These are phyloP conservation scores for Anisognathus igniventris DNA, from an alignment of 2,797 vertebrate species.

Conservation along the genomic window DNA sequence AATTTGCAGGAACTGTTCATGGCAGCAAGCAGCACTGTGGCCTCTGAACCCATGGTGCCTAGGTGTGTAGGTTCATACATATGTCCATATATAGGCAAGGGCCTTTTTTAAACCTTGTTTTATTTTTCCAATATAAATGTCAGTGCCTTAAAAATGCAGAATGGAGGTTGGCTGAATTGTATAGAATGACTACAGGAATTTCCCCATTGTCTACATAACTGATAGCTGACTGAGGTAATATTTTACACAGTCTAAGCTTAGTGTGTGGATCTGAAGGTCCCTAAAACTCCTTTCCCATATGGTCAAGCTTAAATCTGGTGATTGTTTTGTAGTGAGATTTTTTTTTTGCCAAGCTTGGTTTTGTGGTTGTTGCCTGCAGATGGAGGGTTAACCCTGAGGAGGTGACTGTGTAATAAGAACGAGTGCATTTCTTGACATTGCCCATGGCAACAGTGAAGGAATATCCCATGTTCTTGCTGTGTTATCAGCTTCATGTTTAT, in stretches of 20 bases:
- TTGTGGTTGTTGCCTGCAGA: background rate
- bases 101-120: background rate
- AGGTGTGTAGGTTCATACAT: background rate
- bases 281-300: background rate
- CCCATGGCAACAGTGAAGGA: background rate
- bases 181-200: background rate
- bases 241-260: background rate
- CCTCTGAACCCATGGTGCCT: background rate
- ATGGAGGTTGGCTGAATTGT: background rate
- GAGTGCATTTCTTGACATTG: background rate
- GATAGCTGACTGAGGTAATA: background rate
- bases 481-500: background rate
- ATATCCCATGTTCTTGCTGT: background rate
- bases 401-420: accelerated
- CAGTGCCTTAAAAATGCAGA: background rate
- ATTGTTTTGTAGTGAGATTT: background rate
- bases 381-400: background rate
- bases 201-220: background rate
- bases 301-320: background rate
- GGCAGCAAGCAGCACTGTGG: background rate
- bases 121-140: background rate
- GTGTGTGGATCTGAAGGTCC: background rate
- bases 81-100: background rate
- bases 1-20: background rate
- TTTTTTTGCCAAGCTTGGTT: background rate